Percentiles rank a stretch among this genome's conserved stretches.
Conservation (phyloP, 2,888 invertebrate genomes). For the Agrotis clavis region DNA sequence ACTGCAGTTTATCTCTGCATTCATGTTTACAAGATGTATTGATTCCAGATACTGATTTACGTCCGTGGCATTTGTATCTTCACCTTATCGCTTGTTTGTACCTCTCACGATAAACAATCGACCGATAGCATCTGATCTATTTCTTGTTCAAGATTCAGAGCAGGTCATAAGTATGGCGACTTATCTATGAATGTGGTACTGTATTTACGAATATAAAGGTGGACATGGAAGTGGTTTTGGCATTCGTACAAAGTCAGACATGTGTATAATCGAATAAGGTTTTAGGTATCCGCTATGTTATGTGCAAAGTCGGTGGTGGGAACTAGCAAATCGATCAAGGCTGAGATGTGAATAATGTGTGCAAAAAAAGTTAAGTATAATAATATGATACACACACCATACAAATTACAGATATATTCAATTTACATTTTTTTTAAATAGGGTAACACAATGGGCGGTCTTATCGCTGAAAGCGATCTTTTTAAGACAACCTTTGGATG, state of each 20-base stretch:
- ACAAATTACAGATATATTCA: too few relatives aligned
- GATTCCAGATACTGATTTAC: conserved; percentile 27
- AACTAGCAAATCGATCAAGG: too few relatives aligned
- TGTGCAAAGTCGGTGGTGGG: too few relatives aligned
- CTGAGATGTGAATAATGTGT: too few relatives aligned
- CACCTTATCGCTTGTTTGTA: conserved; percentile 34
- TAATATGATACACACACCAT: too few relatives aligned
- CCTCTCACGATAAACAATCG: conserved; percentile 51
- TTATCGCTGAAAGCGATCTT: too few relatives aligned
- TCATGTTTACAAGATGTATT: not conserved
- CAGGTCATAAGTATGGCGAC: conserved; percentile 40
- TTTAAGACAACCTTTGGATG: too few relatives aligned
- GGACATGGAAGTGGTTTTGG: conserved; percentile 3
- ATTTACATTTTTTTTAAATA: too few relatives aligned
- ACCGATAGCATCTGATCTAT: conserved; percentile 22
- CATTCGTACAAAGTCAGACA: not conserved
- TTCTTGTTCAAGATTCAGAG: conserved; percentile 31
- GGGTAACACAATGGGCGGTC: too few relatives aligned
- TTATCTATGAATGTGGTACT: conserved; percentile 53
- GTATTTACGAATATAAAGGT: conserved; percentile 62
- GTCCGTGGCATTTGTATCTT: conserved; percentile 3
- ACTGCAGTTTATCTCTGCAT: not conserved
- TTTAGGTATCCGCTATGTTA: not conserved
- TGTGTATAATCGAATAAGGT: not conserved
- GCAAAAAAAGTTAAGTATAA: too few relatives aligned